Percentiles rank a stretch among this genome's conserved stretches.
These are phyloP conservation scores for Pipra filicauda DNA, from an alignment of 2,113 vertebrate genomes.

Conservation along the genomic window DNA sequence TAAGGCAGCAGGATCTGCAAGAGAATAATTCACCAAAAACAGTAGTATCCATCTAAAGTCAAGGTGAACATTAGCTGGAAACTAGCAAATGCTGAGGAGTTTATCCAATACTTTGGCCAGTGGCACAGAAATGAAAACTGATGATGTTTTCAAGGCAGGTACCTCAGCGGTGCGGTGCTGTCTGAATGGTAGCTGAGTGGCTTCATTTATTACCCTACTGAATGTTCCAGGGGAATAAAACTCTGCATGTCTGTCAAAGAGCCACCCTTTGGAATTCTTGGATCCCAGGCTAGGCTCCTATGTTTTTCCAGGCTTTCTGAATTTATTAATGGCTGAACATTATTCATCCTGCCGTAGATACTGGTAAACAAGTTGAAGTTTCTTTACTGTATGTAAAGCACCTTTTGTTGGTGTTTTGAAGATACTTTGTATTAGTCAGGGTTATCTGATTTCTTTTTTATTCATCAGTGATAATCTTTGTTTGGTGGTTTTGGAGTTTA, in stretches of 20 bases:
- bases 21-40: constrained; percentile 5
- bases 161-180: neutral
- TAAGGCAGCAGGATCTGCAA: constrained; percentile 36
- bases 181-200: neutral
- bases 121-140: constrained; percentile 1
- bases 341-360: neutral
- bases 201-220: neutral
- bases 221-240: neutral
- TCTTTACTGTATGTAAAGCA: neutral
- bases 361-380: neutral
- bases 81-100: constrained; percentile 29
- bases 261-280: neutral
- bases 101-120: neutral
- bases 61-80: constrained; percentile 41
- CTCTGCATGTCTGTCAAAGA: neutral
- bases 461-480: neutral
- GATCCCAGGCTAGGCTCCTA: neutral
- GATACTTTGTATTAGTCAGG: neutral
- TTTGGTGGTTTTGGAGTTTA: neutral
- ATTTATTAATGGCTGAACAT: neutral
- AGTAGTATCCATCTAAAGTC: neutral
- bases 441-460: neutral
- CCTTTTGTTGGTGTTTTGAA: neutral
- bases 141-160: constrained; percentile 23
- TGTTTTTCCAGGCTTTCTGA: neutral